Conservation (phyloP, 1,140 invertebrate genomes). For the Dendroctonus valens region DNA sequence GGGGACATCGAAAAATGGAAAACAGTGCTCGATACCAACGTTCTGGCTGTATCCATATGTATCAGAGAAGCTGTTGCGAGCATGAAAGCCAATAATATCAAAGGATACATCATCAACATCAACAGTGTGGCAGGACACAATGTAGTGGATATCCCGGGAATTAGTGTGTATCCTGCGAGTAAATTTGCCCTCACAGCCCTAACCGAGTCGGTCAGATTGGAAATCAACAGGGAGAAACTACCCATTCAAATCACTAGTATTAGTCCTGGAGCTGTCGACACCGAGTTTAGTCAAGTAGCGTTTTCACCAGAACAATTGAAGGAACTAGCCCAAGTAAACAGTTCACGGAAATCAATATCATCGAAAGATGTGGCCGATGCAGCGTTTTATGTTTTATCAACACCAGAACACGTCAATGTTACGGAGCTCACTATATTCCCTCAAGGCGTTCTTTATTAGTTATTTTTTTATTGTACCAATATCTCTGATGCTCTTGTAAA, state of each 20-base stretch:
- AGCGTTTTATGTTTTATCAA: not conserved
- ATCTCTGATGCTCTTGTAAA: no score
- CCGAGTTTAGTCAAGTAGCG: slow-evolving; percentile 11
- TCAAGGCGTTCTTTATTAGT: no score
- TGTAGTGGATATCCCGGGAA: slow-evolving; percentile 32
- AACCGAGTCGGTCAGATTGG: slow-evolving; percentile 58
- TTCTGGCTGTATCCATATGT: slow-evolving; percentile 53
- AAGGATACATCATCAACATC: slow-evolving; percentile 38
- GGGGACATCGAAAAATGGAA: slow-evolving; percentile 25
- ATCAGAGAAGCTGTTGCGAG: slow-evolving; percentile 55
- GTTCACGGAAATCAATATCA: not conserved
- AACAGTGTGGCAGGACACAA: slow-evolving; percentile 38
- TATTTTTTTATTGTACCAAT: no score
- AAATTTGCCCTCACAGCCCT: slow-evolving; percentile 62
- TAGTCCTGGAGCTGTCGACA: slow-evolving; percentile 25
- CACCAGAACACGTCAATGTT: no score
- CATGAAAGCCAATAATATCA: slow-evolving; percentile 32
- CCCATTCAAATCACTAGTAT: slow-evolving; percentile 50
- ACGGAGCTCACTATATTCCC: no score
- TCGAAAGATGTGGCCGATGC: not conserved
- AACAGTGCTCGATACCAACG: slow-evolving; percentile 27
- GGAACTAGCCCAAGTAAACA: not conserved
- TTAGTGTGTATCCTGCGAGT: slow-evolving; percentile 59
- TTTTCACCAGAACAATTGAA: not conserved
- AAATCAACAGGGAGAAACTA: slow-evolving; percentile 49